Evolutionary conservation across 2,888 invertebrate species (phyloP).

Genomic region (Coremacera marginata): DNA sequence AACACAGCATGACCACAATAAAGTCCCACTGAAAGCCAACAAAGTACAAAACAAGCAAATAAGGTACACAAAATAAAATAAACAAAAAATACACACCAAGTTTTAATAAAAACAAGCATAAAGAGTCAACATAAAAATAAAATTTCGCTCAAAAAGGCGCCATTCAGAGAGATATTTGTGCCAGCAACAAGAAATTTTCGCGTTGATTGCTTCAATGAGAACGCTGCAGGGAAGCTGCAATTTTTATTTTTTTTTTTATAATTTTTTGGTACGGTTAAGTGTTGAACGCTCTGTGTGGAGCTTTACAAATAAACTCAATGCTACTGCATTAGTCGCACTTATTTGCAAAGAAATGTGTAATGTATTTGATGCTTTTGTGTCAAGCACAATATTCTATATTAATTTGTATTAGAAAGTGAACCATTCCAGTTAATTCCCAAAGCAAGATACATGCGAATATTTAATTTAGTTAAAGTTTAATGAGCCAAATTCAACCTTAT

Average conservation of each 20-base stretch:
- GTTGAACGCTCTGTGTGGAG: too few species aligned
- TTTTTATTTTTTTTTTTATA: not conserved
- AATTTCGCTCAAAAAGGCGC: not conserved
- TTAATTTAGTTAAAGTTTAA: too few species aligned
- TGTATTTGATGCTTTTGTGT: too few species aligned
- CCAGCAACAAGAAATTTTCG: not conserved
- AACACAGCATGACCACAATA: conserved; percentile 9
- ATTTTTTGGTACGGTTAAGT: not conserved
- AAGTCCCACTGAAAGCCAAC: not conserved
- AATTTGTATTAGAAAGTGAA: too few species aligned
- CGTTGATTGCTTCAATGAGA: not conserved
- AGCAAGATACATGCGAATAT: too few species aligned
- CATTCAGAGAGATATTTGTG: not conserved
- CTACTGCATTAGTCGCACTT: too few species aligned
- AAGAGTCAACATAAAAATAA: not conserved
- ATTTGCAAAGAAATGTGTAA: too few species aligned
- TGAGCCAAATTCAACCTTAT: too few species aligned
- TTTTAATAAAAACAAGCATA: not conserved
- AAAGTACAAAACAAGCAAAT: not conserved
- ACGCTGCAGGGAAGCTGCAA: not conserved
- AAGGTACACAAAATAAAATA: not conserved
- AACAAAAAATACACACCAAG: not conserved
- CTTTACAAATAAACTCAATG: too few species aligned
- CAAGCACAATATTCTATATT: too few species aligned
- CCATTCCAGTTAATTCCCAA: too few species aligned